Base-by-base conservation (phyloP, 1,140 invertebrate genomes). In the Oncopeltus fasciatus region DNA sequence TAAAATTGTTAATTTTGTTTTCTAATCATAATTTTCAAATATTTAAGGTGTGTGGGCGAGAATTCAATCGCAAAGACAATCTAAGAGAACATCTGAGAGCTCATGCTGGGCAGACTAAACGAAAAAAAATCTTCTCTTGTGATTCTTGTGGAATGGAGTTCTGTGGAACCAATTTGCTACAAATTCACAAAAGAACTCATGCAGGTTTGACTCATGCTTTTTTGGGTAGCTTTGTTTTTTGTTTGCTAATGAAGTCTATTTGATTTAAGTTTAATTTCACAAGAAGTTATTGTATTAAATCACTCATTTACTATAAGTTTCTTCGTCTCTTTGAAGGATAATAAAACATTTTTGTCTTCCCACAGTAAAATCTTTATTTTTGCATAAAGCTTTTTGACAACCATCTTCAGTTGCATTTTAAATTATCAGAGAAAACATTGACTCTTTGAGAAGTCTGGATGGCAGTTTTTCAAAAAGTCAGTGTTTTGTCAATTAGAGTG, bases 51-150 rank as follows among this genome's bases (percentile, higher is more conserved):
- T 90, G 87, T 68, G 76, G 80, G 16, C 82, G 84, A 69, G 73
- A 77, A 20, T 90, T 88, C 67, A 81, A 81, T 51, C 78, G 86
- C n/a, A 84, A 86, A 68, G 85, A 87, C 70, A 88, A 88, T 73
- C 72, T 88, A 58, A 76, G 83, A 14, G 84, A 86, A 65, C 87
- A 90, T 76, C 73, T 88, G 20, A 78, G 84, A 61, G 80, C 78
- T 46, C 87, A 90, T 71, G 77, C 83, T 29, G 84, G 85, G 9
- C 78, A 81, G 65, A 76, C 78, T 12, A 80, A 81, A 20, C 76
- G 80, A 60, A 83, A 83, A 66, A 83, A 83, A 28, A 80, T 80
- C 47, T 81, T 79, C 57, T 74, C 72, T 63, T 88, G 86, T 71
- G 73, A 78, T 64, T 77, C 77, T 68, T 89, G 87, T 71, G 72